Evolutionary conservation across 2,888 invertebrate species (phyloP), one percentile per base, ranked within the genome.

Genomic region (Disparrhopalites patrizii): DNA sequence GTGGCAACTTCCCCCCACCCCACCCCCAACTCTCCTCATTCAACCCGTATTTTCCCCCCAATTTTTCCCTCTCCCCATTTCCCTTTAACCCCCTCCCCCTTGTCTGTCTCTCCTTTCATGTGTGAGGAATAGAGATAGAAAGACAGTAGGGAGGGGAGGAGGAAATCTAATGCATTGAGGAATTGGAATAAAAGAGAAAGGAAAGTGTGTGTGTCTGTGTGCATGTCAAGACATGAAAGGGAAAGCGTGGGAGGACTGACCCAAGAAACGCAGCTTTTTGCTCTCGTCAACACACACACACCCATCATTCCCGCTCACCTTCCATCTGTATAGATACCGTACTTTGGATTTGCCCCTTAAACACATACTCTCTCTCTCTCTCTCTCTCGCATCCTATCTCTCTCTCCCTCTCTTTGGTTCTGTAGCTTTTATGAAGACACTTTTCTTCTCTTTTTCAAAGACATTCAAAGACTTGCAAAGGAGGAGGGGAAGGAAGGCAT

Each of bases 91-190:
- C 5, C n/a, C n/a, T 7, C 20, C n/a, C 7, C 47, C n/a, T 43
- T n/a, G 25, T 20, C 20, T 8, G 3, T 23, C 56, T 36, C 20
- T 55, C 20, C 10, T 51, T 27, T 23, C 51, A n/a, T 55, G 33
- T 33, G n/a, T 8, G 15, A 10, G 18, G 18, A 20, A 33, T 33
- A 55, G 33, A 33, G 28, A 55, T 20, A 1, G 20, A 30, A 13
- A 43, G 15, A 43, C 10, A 50, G 18, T 7, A 27, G 10, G 50
- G 27, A 27, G 27, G 13, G 13, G 18, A 13, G 50, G 15, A 8
- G 30, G 43, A 58, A 58, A 27, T 58, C 40, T 52, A 30, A 52
- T 30, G 52, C 55, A 30, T 31, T 18, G 5, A n/a, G 18, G 25
- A n/a, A 23, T 23, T 5, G 15, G 7, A 51, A 5, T 51, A 4